Conservation (phyloP, 2,113 vertebrate species). For the Lophura nycthemera region DNA sequence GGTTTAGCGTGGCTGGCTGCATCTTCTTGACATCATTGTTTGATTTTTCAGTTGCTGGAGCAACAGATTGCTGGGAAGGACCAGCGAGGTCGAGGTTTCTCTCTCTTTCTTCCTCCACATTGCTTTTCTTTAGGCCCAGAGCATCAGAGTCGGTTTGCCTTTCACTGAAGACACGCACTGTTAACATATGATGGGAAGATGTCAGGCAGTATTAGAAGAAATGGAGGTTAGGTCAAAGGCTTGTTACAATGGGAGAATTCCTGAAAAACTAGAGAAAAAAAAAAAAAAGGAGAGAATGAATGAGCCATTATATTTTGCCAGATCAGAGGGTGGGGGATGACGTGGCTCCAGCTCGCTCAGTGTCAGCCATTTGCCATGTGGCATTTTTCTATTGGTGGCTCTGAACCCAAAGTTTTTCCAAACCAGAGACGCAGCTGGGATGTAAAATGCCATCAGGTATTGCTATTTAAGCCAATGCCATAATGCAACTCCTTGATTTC, state of each 20-base stretch:
- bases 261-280: slow-evolving; percentile 7
- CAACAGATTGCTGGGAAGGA: slow-evolving; percentile 63
- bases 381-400: not conserved
- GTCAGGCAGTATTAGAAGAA: slow-evolving; percentile 66
- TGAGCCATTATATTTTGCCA: slow-evolving; percentile 29
- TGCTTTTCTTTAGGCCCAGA: slow-evolving; percentile 39
- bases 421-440: not conserved
- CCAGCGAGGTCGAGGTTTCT: slow-evolving; percentile 32
- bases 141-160: slow-evolving; percentile 62
- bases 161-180: slow-evolving; percentile 60
- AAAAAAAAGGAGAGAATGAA: slow-evolving; percentile 41
- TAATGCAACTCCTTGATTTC: not conserved
- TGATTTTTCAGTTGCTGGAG: slow-evolving; percentile 73
- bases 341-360: not conserved
- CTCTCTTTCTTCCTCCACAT: slow-evolving; percentile 54
- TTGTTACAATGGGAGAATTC: slow-evolving; percentile 61
- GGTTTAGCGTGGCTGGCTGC: slow-evolving; percentile 5
- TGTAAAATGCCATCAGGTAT: not conserved
- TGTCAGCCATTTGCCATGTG: not conserved
- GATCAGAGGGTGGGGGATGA: slow-evolving; percentile 22
- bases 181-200: slow-evolving; percentile 72
- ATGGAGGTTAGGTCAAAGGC: slow-evolving; percentile 62
- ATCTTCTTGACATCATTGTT: slow-evolving; percentile 72
- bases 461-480: not conserved
- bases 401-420: not conserved